A percentile compares a stretch with the other conserved stretches of the same genome.
These are phyloP conservation scores for Parasteatoda lunata DNA, from an alignment of 2,888 invertebrate species.

Conservation along the genomic window DNA sequence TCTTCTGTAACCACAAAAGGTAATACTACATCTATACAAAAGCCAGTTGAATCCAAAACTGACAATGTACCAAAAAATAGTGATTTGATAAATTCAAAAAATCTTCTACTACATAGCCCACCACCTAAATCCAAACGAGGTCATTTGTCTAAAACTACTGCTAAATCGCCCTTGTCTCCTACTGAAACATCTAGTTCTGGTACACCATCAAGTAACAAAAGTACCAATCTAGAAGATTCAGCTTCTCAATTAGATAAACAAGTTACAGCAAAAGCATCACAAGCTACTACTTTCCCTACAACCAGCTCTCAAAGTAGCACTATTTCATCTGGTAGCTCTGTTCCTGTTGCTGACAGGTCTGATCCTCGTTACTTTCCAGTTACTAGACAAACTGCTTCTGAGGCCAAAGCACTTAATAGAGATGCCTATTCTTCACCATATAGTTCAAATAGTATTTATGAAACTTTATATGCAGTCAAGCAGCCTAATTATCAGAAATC, in stretches of 20 bases:
- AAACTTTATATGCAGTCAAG: slow-evolving; percentile 47
- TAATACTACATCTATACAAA: background rate
- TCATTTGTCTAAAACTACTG: slow-evolving; percentile 45
- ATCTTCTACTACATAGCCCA: slow-evolving; percentile 67
- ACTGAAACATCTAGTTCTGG: slow-evolving; percentile 9
- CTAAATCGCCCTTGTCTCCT: slow-evolving; percentile 38
- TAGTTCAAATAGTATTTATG: slow-evolving; percentile 32
- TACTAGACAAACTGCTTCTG: slow-evolving; percentile 56
- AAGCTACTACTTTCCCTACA: slow-evolving; percentile 18
- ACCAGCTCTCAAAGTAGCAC: background rate
- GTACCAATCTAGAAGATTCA: background rate
- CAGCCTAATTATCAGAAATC: slow-evolving; percentile 53
- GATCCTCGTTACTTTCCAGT: slow-evolving; percentile 63
- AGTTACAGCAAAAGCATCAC: slow-evolving; percentile 9
- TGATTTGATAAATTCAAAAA: slow-evolving; percentile 53
- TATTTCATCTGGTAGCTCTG: slow-evolving; percentile 22
- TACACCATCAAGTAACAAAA: slow-evolving; percentile 13
- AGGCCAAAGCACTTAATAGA: slow-evolving; percentile 46
- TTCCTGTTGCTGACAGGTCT: slow-evolving; percentile 42
- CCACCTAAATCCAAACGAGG: slow-evolving; percentile 63
- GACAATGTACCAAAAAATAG: slow-evolving; percentile 28
- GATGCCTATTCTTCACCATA: slow-evolving; percentile 13
- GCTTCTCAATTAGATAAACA: slow-evolving; percentile 13
- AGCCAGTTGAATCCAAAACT: slow-evolving; percentile 22
- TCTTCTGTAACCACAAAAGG: background rate